Evolutionary conservation across 1,140 invertebrate species (phyloP).

Genomic region (Saccostrea echinata): DNA sequence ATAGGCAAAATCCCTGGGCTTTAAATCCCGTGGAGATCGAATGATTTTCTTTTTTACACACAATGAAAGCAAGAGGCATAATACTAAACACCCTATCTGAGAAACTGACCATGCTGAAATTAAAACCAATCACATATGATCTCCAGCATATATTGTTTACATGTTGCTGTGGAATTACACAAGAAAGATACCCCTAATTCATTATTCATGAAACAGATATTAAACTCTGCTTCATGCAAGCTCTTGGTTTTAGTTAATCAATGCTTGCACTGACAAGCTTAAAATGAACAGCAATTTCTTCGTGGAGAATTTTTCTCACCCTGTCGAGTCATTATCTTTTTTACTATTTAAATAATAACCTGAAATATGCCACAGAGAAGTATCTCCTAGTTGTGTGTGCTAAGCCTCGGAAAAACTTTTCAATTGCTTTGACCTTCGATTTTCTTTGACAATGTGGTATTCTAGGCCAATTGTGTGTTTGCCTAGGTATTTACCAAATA

Average conservation of each 20-base stretch:
- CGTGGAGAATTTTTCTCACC: not conserved
- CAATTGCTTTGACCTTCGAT: constrained; percentile 19
- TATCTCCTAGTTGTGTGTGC: not conserved
- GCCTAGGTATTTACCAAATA: not conserved
- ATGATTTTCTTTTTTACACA: constrained; percentile 7
- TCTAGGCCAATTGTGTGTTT: constrained; percentile 27
- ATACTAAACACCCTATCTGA: not conserved
- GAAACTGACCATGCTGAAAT: not conserved
- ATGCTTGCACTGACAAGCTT: constrained; percentile 1
- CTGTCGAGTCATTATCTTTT: not conserved
- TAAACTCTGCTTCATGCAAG: not conserved
- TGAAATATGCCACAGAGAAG: not conserved
- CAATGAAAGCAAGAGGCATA: not conserved
- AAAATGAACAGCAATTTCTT: not conserved
- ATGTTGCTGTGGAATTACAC: constrained; percentile 16
- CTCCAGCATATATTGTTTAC: constrained; percentile 3
- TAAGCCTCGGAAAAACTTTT: not conserved
- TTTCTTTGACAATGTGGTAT: constrained; percentile 10
- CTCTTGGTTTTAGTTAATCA: not conserved
- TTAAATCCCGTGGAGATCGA: constrained; percentile 22
- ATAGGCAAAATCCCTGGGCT: constrained; percentile 24
- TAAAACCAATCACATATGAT: not conserved
- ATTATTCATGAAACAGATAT: constrained; percentile 26
- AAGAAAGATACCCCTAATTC: not conserved
- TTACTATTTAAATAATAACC: constrained; percentile 23